Conservation (phyloP, 2,113 vertebrate genomes). For the Xiphophorus hellerii region DNA sequence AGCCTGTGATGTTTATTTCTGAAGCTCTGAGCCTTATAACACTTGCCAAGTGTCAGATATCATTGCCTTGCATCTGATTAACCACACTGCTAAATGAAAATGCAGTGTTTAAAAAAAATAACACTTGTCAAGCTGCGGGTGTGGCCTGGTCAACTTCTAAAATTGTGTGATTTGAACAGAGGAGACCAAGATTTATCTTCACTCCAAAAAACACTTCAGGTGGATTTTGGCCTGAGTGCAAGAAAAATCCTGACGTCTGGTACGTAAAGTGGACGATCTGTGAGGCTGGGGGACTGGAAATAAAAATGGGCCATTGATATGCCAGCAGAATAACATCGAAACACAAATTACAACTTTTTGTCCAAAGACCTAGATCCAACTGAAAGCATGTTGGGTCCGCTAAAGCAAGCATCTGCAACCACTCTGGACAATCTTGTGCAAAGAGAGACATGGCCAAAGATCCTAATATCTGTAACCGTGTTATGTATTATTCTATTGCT, state of each 20-base stretch:
- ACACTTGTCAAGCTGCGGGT: too few relatives aligned
- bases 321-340: too few relatives aligned
- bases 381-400: not conserved
- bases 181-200: not conserved
- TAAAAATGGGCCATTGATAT: not conserved
- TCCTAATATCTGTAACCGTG: not conserved
- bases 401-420: not conserved
- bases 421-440: not conserved
- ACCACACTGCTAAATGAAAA: slow-evolving; percentile 10
- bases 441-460: not conserved
- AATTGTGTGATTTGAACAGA: too few relatives aligned
- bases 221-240: too few relatives aligned
- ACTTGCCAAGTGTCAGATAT: slow-evolving; percentile 41
- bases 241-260: too few relatives aligned
- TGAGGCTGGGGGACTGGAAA: not conserved
- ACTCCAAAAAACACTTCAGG: too few relatives aligned
- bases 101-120: not conserved
- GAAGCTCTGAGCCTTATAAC: slow-evolving; percentile 7
- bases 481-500: not conserved
- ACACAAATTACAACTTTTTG: too few relatives aligned
- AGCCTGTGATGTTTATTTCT: slow-evolving; percentile 27
- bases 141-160: too few relatives aligned
- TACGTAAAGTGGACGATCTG: too few relatives aligned
- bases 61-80: slow-evolving; percentile 47
- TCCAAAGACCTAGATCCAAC: not conserved